Percentiles rank a stretch among this genome's conserved stretches.
phyloP scores from a whole-genome alignment of 2,888 invertebrate genomes.

The Autographa pulchrina region DNA sequence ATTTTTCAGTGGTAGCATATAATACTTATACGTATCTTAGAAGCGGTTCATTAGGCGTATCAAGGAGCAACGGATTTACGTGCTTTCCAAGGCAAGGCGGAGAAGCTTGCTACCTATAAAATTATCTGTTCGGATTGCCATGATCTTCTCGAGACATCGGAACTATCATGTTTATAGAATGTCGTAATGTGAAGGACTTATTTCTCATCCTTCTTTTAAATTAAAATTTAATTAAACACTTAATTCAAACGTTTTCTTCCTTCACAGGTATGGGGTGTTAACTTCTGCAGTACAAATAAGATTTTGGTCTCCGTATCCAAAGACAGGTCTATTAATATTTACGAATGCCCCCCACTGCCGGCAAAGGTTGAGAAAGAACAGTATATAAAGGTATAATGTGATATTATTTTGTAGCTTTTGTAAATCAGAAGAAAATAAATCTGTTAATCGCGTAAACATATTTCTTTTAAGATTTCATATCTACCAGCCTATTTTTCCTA shows the following conservation, averaged over 20 bases:
- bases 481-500: not conserved
- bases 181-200: too few species aligned
- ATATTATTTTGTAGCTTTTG: not conserved
- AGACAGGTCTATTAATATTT: slow-evolving; percentile 95
- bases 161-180: too few species aligned
- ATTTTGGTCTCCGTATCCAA: slow-evolving; percentile 97
- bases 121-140: too few species aligned
- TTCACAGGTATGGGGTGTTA: slow-evolving; percentile 95
- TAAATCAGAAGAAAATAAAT: slow-evolving; percentile 1
- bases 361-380: slow-evolving; percentile 60
- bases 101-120: too few species aligned
- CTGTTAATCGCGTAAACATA: not conserved
- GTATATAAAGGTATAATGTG: not conserved
- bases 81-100: too few species aligned
- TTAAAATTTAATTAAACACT: not conserved
- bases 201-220: not conserved
- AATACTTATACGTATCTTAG: too few species aligned
- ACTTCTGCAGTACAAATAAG: slow-evolving; percentile 94
- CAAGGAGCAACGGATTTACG: too few species aligned
- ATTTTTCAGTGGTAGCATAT: too few species aligned
- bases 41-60: too few species aligned
- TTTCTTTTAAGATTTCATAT: not conserved
- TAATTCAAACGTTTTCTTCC: not conserved
- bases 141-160: too few species aligned
- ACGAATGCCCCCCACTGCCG: slow-evolving; percentile 92